Evolutionary conservation across 1,140 invertebrate species (phyloP), one percentile per base, ranked within the genome.

Genomic region (Drosophila teissieri): DNA sequence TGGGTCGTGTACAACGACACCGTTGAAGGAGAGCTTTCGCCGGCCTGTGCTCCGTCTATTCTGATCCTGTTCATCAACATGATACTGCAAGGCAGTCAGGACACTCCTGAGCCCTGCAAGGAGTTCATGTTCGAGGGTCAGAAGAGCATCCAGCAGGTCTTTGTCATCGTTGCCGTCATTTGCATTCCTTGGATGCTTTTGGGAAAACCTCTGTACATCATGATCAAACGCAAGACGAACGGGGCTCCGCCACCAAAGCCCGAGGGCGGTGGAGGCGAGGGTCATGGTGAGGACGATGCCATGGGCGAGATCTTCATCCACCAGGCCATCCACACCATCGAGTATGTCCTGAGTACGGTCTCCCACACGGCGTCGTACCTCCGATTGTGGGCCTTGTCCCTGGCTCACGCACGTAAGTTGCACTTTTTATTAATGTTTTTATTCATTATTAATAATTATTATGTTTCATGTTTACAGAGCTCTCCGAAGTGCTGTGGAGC

Each of bases 341-440:
- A 99, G 93, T 99, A 98, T 92, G 97, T 98, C 72, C 94, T 99
- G 24, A 98, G 98, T 83, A 99, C 97, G 62, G 95, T 99, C 62
- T 99, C 98, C 0, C 98, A 99, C 90, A 99, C 98, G 0, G 98
- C 98, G 0, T 99, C 98, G 0, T 99, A 99, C 92, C 94, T 99
- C 1, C 97, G 98, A 74, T 93, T 99, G 19, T 99, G 98, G 98
- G 98, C 98, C 10, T 93, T 99, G 53, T 98, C 97, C 60, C 93
- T 99, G 62, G 98, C 98, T 73, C 98, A 99, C 93, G 96, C 96
- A 52, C 97, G 97, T 98, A 94, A 89, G 90, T 84, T 36, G 0
- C 44, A n/a, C 14, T 14, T 22, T 22, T 45, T 3, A 19, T 11
- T 4, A n/a, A n/a, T n/a, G n/a, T n/a, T n/a, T n/a, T 37, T 12